Base-by-base conservation (phyloP, 2,113 vertebrate genomes). In the Thunnus thynnus region DNA sequence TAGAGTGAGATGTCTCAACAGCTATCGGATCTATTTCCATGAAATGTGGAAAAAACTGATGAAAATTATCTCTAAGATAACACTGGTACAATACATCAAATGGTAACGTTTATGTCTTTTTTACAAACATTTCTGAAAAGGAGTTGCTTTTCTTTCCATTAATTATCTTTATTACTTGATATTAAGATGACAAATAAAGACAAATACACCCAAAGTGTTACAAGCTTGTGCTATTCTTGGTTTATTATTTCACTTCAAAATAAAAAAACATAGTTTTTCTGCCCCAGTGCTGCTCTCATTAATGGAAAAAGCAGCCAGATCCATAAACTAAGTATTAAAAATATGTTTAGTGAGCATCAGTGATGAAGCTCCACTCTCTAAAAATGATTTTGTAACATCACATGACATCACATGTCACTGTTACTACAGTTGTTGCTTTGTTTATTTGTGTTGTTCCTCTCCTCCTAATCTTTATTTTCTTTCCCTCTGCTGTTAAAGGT, bases 351-450 rank as follows among this genome's bases (percentile, higher is more conserved):
- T 12, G 20, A 67, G 18, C 27, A 0, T 41, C 36, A 47, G 51
- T 61, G 50, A 75, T 25, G 6, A 62, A 47, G 32, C 44, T 8
- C 7, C 9, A 1, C 46, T 10, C 20, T 51, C 30, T 22, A n/a
- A 62, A 12, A 12, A 69, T 46, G 78, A 51, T 79, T 86, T 60
- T 44, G 20, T 51, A 72, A 79, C 65, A 48, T 55, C 67, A 4
- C 55, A 20, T 76, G 46, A 83, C 68, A 84, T 79, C 60, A 82
- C 66, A 74, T 71, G 71, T 74, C 57, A 25, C 72, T 72, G 84
- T 76, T 77, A 66, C 86, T 70, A 63, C 86, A 88, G 75, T 84
- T 82, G 79, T 85, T 87, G 66, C 80, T 88, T 77, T 91, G 87
- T 90, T 92, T 91, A 84, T 76, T 78, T 85, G 74, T 62, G 85